Evolutionary conservation across 2,113 vertebrate species (phyloP).

Genomic region (Lichenostomus cassidix): DNA sequence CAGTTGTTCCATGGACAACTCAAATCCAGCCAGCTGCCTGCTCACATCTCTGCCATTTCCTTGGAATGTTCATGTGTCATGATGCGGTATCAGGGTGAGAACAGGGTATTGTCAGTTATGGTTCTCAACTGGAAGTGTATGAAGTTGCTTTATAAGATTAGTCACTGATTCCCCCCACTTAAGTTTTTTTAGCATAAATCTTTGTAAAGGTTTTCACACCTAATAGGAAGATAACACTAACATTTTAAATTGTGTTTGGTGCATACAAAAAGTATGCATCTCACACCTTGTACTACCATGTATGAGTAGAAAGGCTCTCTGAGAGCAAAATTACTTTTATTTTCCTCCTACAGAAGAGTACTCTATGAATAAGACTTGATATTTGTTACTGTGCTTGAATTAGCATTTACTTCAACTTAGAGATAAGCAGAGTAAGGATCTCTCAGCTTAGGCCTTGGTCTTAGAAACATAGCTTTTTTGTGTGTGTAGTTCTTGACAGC

Average conservation of each 20-base stretch:
- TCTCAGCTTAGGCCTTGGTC: neutral
- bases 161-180: neutral
- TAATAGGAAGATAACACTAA: neutral
- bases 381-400: neutral
- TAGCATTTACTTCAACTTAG: neutral
- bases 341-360: neutral
- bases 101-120: neutral
- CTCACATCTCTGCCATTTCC: neutral
- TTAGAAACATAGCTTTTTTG: neutral
- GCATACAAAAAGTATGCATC: neutral
- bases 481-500: neutral
- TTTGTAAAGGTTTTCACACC: neutral
- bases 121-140: neutral
- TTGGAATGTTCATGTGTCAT: neutral
- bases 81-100: neutral
- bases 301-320: neutral
- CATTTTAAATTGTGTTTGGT: neutral
- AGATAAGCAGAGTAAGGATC: neutral
- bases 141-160: neutral
- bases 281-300: neutral
- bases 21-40: neutral
- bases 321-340: neutral
- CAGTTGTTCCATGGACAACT: neutral
- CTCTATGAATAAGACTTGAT: neutral
- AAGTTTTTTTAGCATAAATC: neutral